phyloP scores from a whole-genome alignment of 2,797 vertebrate species.

The Ptychobarbus kaznakovi region DNA sequence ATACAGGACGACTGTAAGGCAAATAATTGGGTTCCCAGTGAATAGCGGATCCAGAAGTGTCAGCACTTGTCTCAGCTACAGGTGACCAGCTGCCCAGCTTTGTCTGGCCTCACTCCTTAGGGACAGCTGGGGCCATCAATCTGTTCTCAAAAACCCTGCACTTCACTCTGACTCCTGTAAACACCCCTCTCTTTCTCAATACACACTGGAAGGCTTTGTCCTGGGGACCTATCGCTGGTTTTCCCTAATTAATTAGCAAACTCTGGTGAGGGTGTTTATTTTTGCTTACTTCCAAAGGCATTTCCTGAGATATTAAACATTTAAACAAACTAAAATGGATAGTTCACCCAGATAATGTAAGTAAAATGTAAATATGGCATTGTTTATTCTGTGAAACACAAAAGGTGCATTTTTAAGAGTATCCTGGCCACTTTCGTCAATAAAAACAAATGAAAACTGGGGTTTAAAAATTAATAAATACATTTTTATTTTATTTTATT shows the following conservation, averaged over 20 bases:
- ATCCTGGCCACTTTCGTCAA: neutral
- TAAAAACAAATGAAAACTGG: neutral
- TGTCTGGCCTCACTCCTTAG: constrained; percentile 72
- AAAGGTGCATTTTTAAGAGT: neutral
- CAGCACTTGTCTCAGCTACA: constrained; percentile 76
- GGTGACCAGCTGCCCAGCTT: constrained; percentile 82
- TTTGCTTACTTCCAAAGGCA: neutral
- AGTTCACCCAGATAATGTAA: neutral
- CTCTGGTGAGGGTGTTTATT: neutral
- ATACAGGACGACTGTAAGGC: constrained; percentile 53
- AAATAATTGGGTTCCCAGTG: constrained; percentile 70
- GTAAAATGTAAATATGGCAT: neutral
- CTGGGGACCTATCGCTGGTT: neutral
- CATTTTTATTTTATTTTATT: neutral
- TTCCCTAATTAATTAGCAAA: neutral
- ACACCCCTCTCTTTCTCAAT: constrained; percentile 6
- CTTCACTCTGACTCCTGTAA: constrained; percentile 57
- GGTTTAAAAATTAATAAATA: neutral
- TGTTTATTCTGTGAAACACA: neutral
- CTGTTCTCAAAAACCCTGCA: constrained; percentile 63
- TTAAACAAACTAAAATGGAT: neutral
- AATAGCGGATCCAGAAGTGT: constrained; percentile 72
- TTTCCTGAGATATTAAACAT: neutral
- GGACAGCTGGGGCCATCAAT: constrained; percentile 82
- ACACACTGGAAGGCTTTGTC: constrained; percentile 25